phyloP scores from a whole-genome alignment of 2,888 invertebrate species.

The Automeris io region DNA sequence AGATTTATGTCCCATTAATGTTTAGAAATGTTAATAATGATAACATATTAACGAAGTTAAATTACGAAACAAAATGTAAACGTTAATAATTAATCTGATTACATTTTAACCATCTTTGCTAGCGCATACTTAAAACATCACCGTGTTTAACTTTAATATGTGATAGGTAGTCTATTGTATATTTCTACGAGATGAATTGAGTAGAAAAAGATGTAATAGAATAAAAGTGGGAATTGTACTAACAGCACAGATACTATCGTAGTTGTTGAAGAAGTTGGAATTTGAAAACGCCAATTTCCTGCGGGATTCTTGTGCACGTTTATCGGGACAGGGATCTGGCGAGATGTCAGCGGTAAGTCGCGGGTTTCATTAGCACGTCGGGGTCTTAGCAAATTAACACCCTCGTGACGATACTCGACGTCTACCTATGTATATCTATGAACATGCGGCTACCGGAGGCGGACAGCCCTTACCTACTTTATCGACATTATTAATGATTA shows the following conservation, averaged over 20 bases:
- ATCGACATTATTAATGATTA: slow-evolving; percentile 47
- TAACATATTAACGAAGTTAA: too few relatives aligned
- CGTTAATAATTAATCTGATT: too few relatives aligned
- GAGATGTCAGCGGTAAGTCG: slow-evolving; percentile 60
- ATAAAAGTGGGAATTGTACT: too few relatives aligned
- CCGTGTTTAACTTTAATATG: too few relatives aligned
- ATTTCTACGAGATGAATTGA: too few relatives aligned
- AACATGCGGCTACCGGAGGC: slow-evolving; percentile 25
- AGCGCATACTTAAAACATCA: too few relatives aligned
- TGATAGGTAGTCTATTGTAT: too few relatives aligned
- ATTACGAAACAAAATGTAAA: too few relatives aligned
- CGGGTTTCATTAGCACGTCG: slow-evolving; percentile 63
- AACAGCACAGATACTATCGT: slow-evolving; percentile 35
- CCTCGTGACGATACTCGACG: slow-evolving; percentile 45
- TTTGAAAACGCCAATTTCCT: slow-evolving; percentile 70
- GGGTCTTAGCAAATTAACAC: slow-evolving; percentile 72
- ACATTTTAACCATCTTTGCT: too few relatives aligned
- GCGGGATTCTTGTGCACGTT: slow-evolving; percentile 57
- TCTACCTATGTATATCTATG: slow-evolving; percentile 20
- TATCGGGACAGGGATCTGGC: slow-evolving; percentile 55
- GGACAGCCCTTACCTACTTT: slow-evolving; percentile 42
- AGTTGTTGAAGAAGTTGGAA: slow-evolving; percentile 38
- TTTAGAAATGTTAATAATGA: too few relatives aligned
- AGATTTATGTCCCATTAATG: too few relatives aligned
- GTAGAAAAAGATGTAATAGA: too few relatives aligned